Base-by-base conservation (phyloP, 2,888 invertebrate species). In the Heterodera filipjevi region DNA sequence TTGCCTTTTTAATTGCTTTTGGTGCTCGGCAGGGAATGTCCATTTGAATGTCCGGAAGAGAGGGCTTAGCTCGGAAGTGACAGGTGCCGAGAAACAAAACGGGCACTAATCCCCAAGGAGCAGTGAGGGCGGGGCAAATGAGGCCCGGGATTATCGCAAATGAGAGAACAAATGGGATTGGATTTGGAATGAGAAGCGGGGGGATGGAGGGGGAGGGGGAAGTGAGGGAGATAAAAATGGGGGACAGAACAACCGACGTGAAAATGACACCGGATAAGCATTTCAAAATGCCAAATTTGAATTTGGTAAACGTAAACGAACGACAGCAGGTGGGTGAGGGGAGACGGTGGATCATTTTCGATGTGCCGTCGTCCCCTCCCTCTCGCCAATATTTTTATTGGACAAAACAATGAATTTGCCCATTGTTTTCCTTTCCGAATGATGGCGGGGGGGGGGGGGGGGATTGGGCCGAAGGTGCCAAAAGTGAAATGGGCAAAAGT, bases 61-160 rank as follows among this genome's bases (percentile, higher is more conserved):
- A n/a, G n/a, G 68, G 68, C 32, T 68, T 32, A 68, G 32, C 33
- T 19, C 22, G 68, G 68, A 68, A 68, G 68, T 68, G 68, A 68
- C 68, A 68, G 68, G 68, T 68, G 68, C 68, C 68, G 33, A 30
- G 68, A 68, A 32, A 68, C 22, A 68, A 68, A 68, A 8, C 59
- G 59, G 59, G 59, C 59, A 59, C 59, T 59, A 59, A 59, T 59
- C 59, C 27, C 59, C 59, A n/a, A n/a, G 59, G 59, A 27, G 12
- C n/a, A 59, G 68, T 10, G 68, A 6, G 8, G 33, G 27, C n/a
- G 30, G 16, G 27, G 66, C 14, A 32, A 32, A 27, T 32, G 30
- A 35, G 35, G 66, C 27, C 22, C 33, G 68, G 68, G 68, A 68
- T 68, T 33, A 68, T 35, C 68, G 35, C 68, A 35, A 16, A 16